Evolutionary conservation across 2,888 invertebrate genomes (phyloP).

Genomic region (Cataglyphis rosenhaueri): DNA sequence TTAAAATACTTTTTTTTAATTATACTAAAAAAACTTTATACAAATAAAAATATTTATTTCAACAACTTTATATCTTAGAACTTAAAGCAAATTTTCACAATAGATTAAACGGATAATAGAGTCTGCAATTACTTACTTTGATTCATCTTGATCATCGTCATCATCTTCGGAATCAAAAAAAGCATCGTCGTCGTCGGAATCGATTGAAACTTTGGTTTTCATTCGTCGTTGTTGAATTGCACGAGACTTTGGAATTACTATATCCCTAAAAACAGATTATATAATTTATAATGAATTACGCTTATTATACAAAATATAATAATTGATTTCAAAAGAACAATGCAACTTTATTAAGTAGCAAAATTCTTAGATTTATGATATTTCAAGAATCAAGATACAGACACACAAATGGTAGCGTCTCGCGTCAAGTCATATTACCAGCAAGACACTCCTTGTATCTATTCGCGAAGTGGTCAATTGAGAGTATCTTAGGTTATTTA

Average conservation of each 20-base stretch:
- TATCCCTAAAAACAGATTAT: slow-evolving; percentile 84
- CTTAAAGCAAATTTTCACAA: slow-evolving; percentile 1
- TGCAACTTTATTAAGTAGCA: neutral
- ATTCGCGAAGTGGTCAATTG: too few species aligned
- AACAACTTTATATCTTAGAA: slow-evolving; percentile 5
- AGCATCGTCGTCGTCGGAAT: slow-evolving; percentile 89
- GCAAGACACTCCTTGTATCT: too few species aligned
- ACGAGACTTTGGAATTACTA: slow-evolving; percentile 87
- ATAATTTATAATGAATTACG: neutral
- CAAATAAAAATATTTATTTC: neutral
- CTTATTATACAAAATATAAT: neutral
- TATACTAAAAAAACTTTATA: neutral
- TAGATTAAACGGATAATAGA: slow-evolving; percentile 22
- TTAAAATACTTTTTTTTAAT: neutral
- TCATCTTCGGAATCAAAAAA: slow-evolving; percentile 91
- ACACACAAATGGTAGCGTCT: too few species aligned
- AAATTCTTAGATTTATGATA: neutral
- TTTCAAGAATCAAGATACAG: too few species aligned
- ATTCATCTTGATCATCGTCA: slow-evolving; percentile 88
- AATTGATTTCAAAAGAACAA: slow-evolving; percentile 25
- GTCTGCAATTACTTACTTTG: slow-evolving; percentile 79
- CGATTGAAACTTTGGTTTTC: slow-evolving; percentile 85
- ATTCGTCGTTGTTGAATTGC: slow-evolving; percentile 86
- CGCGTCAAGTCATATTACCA: too few species aligned
- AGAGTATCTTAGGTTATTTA: too few species aligned